Base-by-base conservation (phyloP, 2,888 invertebrate species). In the Patella caerulea region DNA sequence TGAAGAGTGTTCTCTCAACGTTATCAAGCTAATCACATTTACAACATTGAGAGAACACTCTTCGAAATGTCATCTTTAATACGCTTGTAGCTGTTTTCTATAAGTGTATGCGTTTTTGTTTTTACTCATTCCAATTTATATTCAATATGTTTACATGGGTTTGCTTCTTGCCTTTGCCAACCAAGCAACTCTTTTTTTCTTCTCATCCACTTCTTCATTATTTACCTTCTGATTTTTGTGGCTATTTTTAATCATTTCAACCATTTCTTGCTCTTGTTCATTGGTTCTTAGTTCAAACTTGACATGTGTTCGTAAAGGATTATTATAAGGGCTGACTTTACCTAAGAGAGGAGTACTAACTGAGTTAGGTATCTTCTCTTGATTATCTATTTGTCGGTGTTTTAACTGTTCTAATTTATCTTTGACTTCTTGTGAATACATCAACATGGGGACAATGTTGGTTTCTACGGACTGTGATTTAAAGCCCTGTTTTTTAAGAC, bases 281-380 rank as follows among this genome's bases (percentile, higher is more conserved):
- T 90, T 86, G 15, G 91, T 91, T 52, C 85, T 81, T 78, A 91
- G 83, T 76, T 89, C 87, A 86, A 91, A 90, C 78, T 87, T 85
- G 19, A 86, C 84, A 82, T 90, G 87, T 53, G 83, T 87, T 34
- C 90, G 79, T 85, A 91, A 79, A 11, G 90, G 91, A 71, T 89
- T 86, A 79, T 90, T 90, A 80, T 83, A 88, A 53, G 84, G 83
- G 77, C 88, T 90, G 65, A 89, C 88, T 73, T 85, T 85, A 3
- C 89, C 89, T 17, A 85, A 59, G 15, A 83, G 86, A 9, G 85
- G 81, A 45, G 83, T 84, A 77, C 82, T 82, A 9, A 84, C 82
- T 56, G 84, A 82, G 14, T 81, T 81, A 11, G 81, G 72, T n/a
- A 80, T 76, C 83, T 52, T 82, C 82, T 69, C 78, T 70, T 81